Evolutionary conservation across 1,140 invertebrate species (phyloP), one percentile per base, ranked within the genome.

Genomic region (Calephelis virginiensis): DNA sequence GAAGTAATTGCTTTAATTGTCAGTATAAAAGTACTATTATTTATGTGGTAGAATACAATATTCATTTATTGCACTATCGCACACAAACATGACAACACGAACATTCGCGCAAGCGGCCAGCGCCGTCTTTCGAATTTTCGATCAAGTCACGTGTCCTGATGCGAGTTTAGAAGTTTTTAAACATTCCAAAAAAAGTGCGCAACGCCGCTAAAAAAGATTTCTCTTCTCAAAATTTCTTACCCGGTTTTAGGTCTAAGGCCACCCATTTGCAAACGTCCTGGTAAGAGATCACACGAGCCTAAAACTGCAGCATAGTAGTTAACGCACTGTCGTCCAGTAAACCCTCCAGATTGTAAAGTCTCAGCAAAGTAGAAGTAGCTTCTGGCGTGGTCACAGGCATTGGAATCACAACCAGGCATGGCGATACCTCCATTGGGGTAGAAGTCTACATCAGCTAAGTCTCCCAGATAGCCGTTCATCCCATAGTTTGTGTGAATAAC

Each of bases 381-480:
- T 64, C 77, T 73, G 0, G 73, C 76, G 43, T 89, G 85, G 40
- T 83, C 80, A 56, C 86, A 89, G 1, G 69, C 69, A 67, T 92
- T 84, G 3, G 81, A 71, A 8, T 72, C 70, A 67, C 95, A 96
- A 4, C 95, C 95, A 9, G 94, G 93, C 84, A 96, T 95, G 1
- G 80, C 74, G 11, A 79, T 81, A 1, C 93, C 94, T 45, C 94
- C 94, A 71, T 95, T 95, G 8, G 94, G 93, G 78, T 93, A 95
- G 72, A 95, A 95, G 77, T 96, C 95, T 5, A 91, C 93, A 72
- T 94, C 95, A 11, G 91, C 93, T 4, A 93, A 71, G 0, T 91
- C 80, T 9, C 77, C 75, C 0, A 73, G 49, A 69, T 92, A 86
- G 1, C 93, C 92, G 10, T 91, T 78, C 14, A 87, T 49, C 13